These are phyloP conservation scores for Bembecia ichneumoniformis DNA, from an alignment of 2,888 invertebrate species.

Conservation along the genomic window DNA sequence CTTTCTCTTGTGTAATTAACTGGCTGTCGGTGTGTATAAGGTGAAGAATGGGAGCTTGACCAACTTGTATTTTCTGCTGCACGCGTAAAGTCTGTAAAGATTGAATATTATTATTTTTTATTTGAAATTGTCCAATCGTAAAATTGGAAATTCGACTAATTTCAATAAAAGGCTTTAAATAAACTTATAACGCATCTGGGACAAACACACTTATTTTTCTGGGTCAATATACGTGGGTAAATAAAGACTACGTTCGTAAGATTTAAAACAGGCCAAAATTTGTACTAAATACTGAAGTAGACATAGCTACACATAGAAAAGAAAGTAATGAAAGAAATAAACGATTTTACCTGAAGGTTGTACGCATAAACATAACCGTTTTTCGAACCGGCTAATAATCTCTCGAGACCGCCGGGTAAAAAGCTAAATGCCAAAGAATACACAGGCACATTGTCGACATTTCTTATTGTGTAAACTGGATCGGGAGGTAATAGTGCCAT, in stretches of 20 bases:
- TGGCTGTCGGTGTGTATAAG: conserved; percentile 73
- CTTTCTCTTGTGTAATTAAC: conserved; percentile 82
- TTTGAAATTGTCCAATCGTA: neutral
- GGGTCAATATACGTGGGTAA: conserved; percentile 57
- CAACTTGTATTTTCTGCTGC: conserved; percentile 76
- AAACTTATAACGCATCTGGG: neutral
- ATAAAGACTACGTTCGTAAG: conserved; percentile 17
- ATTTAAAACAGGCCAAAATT: conserved; percentile 9
- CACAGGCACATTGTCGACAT: conserved; percentile 78
- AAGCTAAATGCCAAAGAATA: conserved; percentile 81
- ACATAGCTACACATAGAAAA: neutral
- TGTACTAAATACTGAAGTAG: neutral
- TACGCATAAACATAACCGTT: conserved; percentile 83
- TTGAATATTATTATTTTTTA: conserved; percentile 1
- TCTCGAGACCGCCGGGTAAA: conserved; percentile 70
- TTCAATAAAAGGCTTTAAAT: neutral
- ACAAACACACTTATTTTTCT: conserved; percentile 30
- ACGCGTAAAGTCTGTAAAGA: conserved; percentile 79
- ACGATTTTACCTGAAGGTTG: conserved; percentile 80
- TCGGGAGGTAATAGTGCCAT: conserved; percentile 85
- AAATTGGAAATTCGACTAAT: neutral
- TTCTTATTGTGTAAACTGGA: conserved; percentile 81
- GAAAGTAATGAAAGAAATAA: no score
- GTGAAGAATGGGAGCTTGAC: conserved; percentile 75
- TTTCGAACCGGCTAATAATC: conserved; percentile 81